These are phyloP conservation scores for Mesitornis unicolor DNA, from an alignment of 2,113 vertebrate genomes.

Conservation along the genomic window DNA sequence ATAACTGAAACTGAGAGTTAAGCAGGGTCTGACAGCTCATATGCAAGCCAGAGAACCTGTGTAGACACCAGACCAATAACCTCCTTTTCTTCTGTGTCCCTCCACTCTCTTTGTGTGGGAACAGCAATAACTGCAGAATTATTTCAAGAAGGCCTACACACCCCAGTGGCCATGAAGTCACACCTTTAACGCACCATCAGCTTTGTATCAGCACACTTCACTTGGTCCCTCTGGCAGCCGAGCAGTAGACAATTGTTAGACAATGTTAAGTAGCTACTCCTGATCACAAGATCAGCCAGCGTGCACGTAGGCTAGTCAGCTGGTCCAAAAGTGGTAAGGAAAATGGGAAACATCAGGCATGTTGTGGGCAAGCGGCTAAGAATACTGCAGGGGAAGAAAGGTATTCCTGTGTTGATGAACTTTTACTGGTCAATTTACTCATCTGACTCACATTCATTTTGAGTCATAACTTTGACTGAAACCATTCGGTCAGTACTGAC, in stretches of 20 bases:
- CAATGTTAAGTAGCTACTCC: neutral
- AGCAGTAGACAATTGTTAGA: neutral
- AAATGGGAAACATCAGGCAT: neutral
- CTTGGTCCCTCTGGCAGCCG: neutral
- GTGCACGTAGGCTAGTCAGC: fast-evolving
- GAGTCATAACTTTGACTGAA: neutral
- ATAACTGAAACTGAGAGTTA: too few relatives aligned
- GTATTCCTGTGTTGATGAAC: neutral
- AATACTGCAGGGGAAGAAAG: neutral
- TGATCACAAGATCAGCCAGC: neutral
- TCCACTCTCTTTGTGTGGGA: neutral
- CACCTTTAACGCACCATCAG: neutral
- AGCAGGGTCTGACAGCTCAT: neutral
- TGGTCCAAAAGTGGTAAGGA: neutral
- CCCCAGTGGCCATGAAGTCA: neutral
- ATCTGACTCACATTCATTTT: neutral
- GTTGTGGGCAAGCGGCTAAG: neutral
- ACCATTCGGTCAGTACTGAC: neutral
- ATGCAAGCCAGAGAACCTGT: neutral
- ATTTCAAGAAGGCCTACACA: neutral
- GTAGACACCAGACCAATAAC: neutral
- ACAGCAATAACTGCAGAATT: neutral
- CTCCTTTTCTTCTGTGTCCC: neutral
- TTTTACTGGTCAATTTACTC: neutral
- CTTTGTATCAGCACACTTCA: neutral